Percentiles rank a stretch among this genome's conserved stretches.
Conservation (phyloP, 2,888 invertebrate genomes). For the Disparrhopalites patrizii region DNA sequence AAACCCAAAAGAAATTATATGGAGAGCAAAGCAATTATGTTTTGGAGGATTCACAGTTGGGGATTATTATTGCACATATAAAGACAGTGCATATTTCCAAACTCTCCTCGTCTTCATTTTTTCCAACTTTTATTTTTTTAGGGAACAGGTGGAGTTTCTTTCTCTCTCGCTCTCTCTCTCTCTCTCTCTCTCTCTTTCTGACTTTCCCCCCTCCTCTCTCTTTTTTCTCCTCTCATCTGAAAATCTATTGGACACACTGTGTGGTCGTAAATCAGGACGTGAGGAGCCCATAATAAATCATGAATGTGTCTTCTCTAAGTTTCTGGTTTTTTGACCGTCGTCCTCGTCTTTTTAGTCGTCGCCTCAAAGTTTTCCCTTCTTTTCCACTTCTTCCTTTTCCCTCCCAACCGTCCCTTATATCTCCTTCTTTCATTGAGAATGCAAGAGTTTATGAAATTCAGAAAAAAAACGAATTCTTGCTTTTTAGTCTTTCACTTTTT, state of each 20-base stretch:
- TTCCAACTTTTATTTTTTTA: conserved; percentile 28
- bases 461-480: background rate
- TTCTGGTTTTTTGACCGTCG: conserved; percentile 8
- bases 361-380: no score
- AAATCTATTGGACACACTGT: conserved; percentile 45
- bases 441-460: background rate
- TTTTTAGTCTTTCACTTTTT: conserved; percentile 4
- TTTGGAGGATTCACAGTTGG: background rate
- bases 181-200: conserved; percentile 6
- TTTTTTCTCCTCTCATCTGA: conserved; percentile 14
- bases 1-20: no score
- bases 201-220: background rate
- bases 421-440: no score
- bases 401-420: no score
- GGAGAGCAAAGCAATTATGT: conserved; percentile 11
- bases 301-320: conserved; percentile 20
- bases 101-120: no score
- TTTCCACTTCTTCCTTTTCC: no score
- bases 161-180: background rate
- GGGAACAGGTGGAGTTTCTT: conserved; percentile 41
- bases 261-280: conserved; percentile 48
- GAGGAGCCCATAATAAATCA: conserved; percentile 46
- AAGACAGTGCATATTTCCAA: conserved; percentile 13
- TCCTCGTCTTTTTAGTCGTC: conserved; percentile 12
- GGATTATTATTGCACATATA: conserved; percentile 22